phyloP scores from a whole-genome alignment of 2,113 vertebrate genomes.

The Dermatemys mawii region DNA sequence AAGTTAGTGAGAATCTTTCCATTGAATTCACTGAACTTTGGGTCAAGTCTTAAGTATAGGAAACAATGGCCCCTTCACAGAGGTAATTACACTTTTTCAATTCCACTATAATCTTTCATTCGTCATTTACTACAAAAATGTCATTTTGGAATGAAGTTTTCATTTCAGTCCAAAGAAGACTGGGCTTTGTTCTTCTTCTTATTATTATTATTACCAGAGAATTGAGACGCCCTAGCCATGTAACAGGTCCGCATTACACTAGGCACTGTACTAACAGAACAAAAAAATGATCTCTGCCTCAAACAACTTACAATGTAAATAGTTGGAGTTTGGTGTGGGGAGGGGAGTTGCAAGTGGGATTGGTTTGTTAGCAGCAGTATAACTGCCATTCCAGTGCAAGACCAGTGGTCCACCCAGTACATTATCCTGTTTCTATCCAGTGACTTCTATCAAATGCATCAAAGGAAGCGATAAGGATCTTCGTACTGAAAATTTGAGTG shows the following conservation, averaged over 20 bases:
- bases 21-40: rapidly evolving
- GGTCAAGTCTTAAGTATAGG: rapidly evolving
- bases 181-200: neutral
- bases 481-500: neutral
- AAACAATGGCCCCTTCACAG: neutral
- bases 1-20: neutral
- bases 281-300: neutral
- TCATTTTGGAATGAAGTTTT: neutral
- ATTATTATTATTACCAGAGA: neutral
- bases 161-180: rapidly evolving
- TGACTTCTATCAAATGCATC: rapidly evolving
- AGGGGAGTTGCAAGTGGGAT: neutral
- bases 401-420: rapidly evolving
- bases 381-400: rapidly evolving
- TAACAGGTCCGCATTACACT: neutral
- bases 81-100: rapidly evolving
- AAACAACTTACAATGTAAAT: rapidly evolving
- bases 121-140: neutral
- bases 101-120: rapidly evolving
- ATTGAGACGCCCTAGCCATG: neutral
- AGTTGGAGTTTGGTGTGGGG: neutral
- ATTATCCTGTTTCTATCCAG: neutral
- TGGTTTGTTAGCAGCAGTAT: rapidly evolving
- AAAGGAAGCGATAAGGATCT: neutral
- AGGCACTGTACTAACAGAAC: neutral